Percentiles rank a stretch among this genome's conserved stretches.
Conservation (phyloP, 2,113 vertebrate genomes). For the Prinia subflava region DNA sequence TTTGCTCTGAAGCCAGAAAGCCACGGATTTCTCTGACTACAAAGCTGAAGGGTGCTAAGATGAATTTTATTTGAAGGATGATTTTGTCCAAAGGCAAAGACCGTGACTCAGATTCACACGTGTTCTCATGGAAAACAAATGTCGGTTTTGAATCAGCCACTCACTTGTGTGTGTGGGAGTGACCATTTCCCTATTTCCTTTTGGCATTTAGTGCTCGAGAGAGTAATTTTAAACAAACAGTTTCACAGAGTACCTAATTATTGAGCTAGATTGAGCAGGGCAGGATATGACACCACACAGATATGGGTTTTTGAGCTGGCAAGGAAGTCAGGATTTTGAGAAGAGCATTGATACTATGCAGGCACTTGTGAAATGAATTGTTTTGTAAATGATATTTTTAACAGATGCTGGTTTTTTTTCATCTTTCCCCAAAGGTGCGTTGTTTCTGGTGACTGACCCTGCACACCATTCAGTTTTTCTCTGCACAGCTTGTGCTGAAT, state of each 20-base stretch:
- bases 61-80: not conserved
- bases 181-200: slow-evolving; percentile 28
- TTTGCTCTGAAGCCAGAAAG: not conserved
- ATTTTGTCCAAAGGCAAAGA: not conserved
- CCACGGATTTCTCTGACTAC: not conserved
- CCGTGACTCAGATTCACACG: not conserved
- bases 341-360: not conserved
- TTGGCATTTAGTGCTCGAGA: slow-evolving; percentile 15
- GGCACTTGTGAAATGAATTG: not conserved
- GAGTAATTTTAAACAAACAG: not conserved
- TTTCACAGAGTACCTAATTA: not conserved
- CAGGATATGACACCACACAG: not conserved
- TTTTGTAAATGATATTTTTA: not conserved
- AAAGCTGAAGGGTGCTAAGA: not conserved
- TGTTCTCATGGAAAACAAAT: not conserved
- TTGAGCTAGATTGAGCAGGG: not conserved
- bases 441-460: not conserved
- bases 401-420: not conserved
- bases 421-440: not conserved
- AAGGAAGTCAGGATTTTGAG: not conserved
- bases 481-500: not conserved
- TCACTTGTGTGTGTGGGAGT: slow-evolving; percentile 6
- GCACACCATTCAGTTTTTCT: not conserved
- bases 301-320: not conserved
- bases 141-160: not conserved